Percentiles rank a stretch among this genome's conserved stretches.
Conservation (phyloP, 2,113 vertebrate genomes). For the Heptranchias perlo region DNA sequence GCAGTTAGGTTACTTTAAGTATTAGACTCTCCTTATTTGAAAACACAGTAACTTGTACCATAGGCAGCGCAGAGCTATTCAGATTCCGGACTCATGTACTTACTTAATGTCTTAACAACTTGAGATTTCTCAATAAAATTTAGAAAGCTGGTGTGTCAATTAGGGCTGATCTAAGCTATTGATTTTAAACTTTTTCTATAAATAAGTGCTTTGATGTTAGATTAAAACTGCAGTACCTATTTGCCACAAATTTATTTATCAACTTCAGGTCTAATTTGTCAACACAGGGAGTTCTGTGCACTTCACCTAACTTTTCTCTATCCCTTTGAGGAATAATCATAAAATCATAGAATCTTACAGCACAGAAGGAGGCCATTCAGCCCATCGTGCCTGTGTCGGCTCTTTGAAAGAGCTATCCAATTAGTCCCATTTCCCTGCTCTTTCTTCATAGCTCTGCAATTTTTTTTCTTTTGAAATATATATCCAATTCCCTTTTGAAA, state of each 20-base stretch:
- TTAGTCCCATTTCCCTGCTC: background rate
- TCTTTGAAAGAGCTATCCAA: background rate
- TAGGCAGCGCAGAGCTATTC: background rate
- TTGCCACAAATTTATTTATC: background rate
- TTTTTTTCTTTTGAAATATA: background rate
- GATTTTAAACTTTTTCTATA: background rate
- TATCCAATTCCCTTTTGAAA: background rate
- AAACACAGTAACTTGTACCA: background rate
- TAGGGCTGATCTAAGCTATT: background rate
- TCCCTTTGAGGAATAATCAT: background rate
- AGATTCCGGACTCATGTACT: background rate
- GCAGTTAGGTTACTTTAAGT: background rate
- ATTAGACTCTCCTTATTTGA: background rate
- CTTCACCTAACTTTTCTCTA: too few species aligned
- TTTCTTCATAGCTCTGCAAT: background rate
- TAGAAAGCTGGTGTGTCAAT: background rate
- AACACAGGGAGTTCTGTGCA: background rate
- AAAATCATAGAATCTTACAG: background rate
- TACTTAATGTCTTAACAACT: background rate
- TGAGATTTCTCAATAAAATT: background rate
- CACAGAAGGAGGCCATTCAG: background rate
- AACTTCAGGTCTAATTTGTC: background rate
- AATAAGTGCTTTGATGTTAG: background rate
- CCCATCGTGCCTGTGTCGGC: background rate
- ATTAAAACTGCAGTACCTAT: background rate